Conservation (phyloP, 1,140 invertebrate species). For the Aphis gossypii region DNA sequence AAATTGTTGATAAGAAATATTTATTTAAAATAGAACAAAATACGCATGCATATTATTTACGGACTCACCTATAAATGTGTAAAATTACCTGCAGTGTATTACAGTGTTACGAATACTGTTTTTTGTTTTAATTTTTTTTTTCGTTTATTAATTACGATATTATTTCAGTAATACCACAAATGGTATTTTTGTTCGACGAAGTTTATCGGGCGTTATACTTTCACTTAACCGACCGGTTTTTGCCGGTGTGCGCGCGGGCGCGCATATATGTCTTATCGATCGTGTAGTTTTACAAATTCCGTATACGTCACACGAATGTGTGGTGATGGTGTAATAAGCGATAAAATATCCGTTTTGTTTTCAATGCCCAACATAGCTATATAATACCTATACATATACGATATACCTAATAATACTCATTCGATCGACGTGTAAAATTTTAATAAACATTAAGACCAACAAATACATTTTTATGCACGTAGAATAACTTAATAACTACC, state of each 20-base stretch:
- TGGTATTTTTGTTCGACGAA: conserved; percentile 52
- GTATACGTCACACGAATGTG: conserved; percentile 33
- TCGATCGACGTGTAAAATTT: background rate
- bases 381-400: background rate
- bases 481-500: too few species aligned
- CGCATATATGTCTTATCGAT: conserved; percentile 6
- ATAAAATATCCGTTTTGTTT: conserved; percentile 41
- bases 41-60: background rate
- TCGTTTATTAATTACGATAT: conserved; percentile 39
- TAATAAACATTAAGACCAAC: background rate
- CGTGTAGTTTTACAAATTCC: conserved; percentile 53
- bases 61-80: background rate
- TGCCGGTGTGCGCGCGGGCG: background rate
- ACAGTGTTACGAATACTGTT: background rate
- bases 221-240: conserved; percentile 56
- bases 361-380: background rate
- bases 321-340: conserved; percentile 34
- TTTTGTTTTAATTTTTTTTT: conserved; percentile 1
- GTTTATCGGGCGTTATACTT: conserved; percentile 53
- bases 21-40: too few species aligned
- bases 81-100: too few species aligned
- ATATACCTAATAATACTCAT: background rate
- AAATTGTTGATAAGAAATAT: too few species aligned
- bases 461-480: background rate
- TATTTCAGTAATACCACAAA: conserved; percentile 51